phyloP scores from a whole-genome alignment of 2,888 invertebrate species.

The Ophonus ardosiacus region DNA sequence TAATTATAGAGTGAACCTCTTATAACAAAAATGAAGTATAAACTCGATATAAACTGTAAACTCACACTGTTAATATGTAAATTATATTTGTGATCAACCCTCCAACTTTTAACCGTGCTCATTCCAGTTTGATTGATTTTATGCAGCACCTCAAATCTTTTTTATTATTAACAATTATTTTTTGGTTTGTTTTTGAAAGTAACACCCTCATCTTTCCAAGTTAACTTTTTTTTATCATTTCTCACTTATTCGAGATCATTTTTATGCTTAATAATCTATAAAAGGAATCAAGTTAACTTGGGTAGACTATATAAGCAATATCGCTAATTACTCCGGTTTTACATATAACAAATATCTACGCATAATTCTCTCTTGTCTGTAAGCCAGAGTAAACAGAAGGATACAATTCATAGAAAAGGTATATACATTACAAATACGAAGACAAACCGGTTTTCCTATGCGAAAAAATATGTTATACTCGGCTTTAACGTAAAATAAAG shows the following conservation, averaged over 20 bases:
- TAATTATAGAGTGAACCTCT: too few species aligned
- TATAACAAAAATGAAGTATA: too few species aligned
- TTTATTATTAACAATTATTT: too few species aligned
- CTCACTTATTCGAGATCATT: conserved; percentile 6
- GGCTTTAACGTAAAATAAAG: too few species aligned
- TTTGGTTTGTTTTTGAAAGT: not conserved
- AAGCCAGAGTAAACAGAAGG: conserved; percentile 60
- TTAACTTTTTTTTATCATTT: conserved; percentile 36
- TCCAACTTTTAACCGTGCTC: too few species aligned
- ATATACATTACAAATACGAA: not conserved
- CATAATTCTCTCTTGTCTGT: conserved; percentile 42
- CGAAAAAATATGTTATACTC: too few species aligned
- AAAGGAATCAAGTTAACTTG: conserved; percentile 55
- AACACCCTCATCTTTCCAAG: conserved; percentile 52
- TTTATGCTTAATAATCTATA: conserved; percentile 35
- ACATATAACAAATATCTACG: conserved; percentile 59
- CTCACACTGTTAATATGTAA: too few species aligned
- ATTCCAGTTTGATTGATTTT: too few species aligned
- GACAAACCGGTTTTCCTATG: not conserved
- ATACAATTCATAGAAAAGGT: conserved; percentile 45
- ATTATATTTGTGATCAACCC: too few species aligned
- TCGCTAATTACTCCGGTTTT: conserved; percentile 62
- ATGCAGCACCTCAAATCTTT: too few species aligned
- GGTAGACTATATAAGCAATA: conserved; percentile 59
- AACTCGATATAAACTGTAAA: too few species aligned